These are phyloP conservation scores for Nanorana parkeri DNA, from an alignment of 2,113 vertebrate genomes.

Conservation along the genomic window DNA sequence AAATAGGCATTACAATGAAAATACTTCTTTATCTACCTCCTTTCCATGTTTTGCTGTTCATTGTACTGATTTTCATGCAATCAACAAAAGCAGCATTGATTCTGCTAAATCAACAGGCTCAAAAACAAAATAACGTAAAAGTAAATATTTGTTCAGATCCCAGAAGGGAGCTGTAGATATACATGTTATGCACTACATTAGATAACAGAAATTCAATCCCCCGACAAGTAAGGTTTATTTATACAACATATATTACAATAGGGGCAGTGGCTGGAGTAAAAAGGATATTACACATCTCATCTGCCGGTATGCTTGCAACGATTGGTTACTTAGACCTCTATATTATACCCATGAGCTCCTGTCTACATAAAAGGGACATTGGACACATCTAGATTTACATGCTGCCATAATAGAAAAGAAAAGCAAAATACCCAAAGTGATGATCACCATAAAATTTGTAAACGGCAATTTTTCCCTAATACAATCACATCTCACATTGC, in stretches of 20 bases:
- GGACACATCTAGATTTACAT: constrained; percentile 10
- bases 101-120: no score
- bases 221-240: constrained; percentile 8
- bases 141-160: no score
- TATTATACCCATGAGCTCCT: constrained; percentile 19
- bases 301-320: neutral
- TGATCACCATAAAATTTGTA: constrained; percentile 28
- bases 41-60: no score
- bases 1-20: no score
- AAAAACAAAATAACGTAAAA: no score
- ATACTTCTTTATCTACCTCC: no score
- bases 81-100: no score
- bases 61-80: no score
- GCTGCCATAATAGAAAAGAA: constrained; percentile 3
- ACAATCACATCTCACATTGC: constrained; percentile 4
- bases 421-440: constrained; percentile 12
- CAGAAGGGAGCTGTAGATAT: neutral
- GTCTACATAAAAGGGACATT: constrained; percentile 22
- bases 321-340: neutral
- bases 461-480: constrained; percentile 16
- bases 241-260: constrained; percentile 11
- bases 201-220: constrained; percentile 3
- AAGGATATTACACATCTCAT: constrained; percentile 8
- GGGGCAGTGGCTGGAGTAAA: neutral
- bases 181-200: neutral